Conservation (phyloP, 1,140 invertebrate species). For the Drosophila persimilis region DNA sequence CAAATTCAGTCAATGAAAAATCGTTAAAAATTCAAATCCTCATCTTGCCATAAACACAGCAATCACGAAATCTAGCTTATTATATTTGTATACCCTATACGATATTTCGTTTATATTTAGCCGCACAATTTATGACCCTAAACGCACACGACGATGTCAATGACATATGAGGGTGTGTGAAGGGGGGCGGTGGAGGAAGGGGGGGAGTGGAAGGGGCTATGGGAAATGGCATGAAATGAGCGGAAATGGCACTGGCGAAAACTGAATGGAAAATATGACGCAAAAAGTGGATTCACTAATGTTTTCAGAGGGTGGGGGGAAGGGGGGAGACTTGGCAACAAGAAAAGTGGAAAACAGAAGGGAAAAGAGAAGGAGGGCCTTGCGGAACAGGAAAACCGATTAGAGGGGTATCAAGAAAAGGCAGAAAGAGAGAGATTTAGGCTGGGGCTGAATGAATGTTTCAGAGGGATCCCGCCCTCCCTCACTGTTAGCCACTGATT, state of each 20-base stretch:
- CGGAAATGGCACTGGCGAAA: conserved; percentile 31
- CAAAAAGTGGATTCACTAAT: conserved; percentile 33
- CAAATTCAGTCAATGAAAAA: conserved; percentile 30
- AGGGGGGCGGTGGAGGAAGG: not conserved
- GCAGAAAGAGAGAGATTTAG: no score
- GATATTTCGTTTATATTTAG: not conserved
- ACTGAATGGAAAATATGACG: conserved; percentile 50
- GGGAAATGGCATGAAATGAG: conserved; percentile 12
- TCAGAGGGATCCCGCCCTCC: no score
- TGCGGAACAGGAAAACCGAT: conserved; percentile 20
- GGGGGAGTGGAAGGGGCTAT: conserved; percentile 5
- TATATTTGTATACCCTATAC: conserved; percentile 3
- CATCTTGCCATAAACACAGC: conserved; percentile 18
- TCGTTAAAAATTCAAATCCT: conserved; percentile 27
- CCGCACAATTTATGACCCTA: conserved; percentile 39
- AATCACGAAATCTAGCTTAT: conserved; percentile 20
- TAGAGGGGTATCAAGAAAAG: conserved; percentile 1
- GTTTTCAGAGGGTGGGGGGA: not conserved
- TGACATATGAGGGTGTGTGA: conserved; percentile 39
- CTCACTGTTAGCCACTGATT: no score
- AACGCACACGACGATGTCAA: conserved; percentile 54
- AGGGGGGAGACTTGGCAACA: conserved; percentile 26
- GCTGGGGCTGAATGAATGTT: no score
- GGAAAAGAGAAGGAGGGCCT: not conserved
- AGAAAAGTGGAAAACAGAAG: conserved; percentile 4